Conservation (phyloP, 2,888 invertebrate genomes). For the Blera fallax region DNA sequence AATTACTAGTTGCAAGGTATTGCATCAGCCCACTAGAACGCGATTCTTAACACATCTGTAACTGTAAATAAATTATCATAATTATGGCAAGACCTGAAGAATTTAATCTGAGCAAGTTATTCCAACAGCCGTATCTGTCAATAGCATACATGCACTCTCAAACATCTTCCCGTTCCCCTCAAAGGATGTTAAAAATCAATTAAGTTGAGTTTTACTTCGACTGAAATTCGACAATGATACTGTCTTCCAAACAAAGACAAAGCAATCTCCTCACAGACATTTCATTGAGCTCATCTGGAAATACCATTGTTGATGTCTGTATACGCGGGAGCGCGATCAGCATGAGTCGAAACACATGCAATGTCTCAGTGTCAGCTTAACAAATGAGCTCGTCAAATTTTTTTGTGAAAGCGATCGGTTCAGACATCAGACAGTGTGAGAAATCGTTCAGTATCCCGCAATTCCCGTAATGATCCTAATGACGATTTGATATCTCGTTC, state of each 20-base stretch:
- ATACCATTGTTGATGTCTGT: neutral
- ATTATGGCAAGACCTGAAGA: too few species aligned
- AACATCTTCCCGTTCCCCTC: neutral
- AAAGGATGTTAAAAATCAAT: conserved; percentile 27
- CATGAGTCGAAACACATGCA: conserved; percentile 48
- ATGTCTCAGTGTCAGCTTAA: conserved; percentile 68
- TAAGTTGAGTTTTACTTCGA: conserved; percentile 8
- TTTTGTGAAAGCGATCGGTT: conserved; percentile 56
- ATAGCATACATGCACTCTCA: neutral
- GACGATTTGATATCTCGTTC: conserved; percentile 64
- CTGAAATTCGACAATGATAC: conserved; percentile 10
- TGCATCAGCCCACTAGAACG: too few species aligned
- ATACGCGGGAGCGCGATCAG: conserved; percentile 53
- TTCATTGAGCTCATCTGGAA: conserved; percentile 3
- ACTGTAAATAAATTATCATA: too few species aligned
- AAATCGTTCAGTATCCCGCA: conserved; percentile 65
- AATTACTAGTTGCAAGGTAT: too few species aligned
- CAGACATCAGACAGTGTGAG: conserved; percentile 48
- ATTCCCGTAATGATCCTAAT: conserved; percentile 69
- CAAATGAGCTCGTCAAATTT: conserved; percentile 64
- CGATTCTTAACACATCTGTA: too few species aligned
- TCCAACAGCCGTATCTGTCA: too few species aligned
- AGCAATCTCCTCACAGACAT: conserved; percentile 8
- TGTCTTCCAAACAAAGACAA: conserved; percentile 18
- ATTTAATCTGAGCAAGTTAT: too few species aligned